Conservation (phyloP, 2,113 vertebrate species). For the Labeo rohita region DNA sequence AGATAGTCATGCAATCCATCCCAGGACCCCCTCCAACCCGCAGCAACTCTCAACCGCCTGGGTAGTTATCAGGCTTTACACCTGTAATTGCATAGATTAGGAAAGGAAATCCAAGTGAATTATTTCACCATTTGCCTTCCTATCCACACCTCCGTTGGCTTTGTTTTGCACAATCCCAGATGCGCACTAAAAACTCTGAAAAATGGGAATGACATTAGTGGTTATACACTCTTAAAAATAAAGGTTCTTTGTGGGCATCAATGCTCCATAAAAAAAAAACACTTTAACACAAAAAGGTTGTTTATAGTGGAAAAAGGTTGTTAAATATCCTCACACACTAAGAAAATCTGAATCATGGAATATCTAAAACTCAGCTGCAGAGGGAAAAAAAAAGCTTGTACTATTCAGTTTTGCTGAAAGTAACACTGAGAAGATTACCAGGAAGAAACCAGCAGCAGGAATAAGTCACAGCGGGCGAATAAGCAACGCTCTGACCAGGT, state of each 20-base stretch:
- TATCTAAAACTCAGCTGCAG: background rate
- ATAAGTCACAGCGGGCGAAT: background rate
- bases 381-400: too few species aligned
- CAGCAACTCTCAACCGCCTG: background rate
- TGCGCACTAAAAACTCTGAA: background rate
- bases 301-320: background rate
- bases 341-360: too few species aligned
- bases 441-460: background rate
- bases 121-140: constrained; percentile 17
- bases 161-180: background rate
- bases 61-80: constrained; percentile 21
- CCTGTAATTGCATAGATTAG: constrained; percentile 39
- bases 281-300: background rate
- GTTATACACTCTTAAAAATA: background rate
- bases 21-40: background rate
- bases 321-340: background rate
- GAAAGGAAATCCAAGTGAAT: constrained; percentile 23
- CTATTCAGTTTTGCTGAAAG: constrained; percentile 11
- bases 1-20: constrained; percentile 44
- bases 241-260: background rate
- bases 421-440: background rate
- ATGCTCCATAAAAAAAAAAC: background rate
- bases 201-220: background rate
- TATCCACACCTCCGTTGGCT: background rate
- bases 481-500: constrained; percentile 24